These are phyloP conservation scores for Tetragnatha versicolor DNA, from an alignment of 1,140 invertebrate genomes.

Conservation along the genomic window DNA sequence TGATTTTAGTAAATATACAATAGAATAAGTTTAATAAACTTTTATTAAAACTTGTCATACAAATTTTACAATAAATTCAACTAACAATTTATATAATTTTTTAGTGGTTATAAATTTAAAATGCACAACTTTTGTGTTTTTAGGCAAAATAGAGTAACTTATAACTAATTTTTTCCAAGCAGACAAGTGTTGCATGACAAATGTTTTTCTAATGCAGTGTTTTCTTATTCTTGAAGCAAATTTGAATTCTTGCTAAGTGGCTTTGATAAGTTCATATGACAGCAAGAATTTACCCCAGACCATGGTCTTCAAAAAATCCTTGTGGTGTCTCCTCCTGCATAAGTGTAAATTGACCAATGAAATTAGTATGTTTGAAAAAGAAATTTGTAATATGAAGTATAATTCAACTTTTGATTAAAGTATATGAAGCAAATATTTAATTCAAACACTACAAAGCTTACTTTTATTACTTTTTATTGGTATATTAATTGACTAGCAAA, in stretches of 20 bases:
- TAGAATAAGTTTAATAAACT: too few relatives aligned
- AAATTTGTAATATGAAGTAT: too few relatives aligned
- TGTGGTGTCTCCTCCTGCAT: conserved; percentile 97
- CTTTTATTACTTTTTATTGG: neutral
- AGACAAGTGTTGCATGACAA: conserved; percentile 18
- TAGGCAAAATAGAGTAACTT: conserved; percentile 15
- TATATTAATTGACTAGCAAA: too few relatives aligned
- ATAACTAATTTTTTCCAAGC: conserved; percentile 9
- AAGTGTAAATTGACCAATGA: conserved; percentile 31
- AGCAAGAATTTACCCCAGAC: conserved; percentile 78
- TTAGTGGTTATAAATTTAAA: neutral
- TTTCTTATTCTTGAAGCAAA: conserved; percentile 15
- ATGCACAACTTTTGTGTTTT: neutral
- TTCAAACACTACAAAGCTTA: neutral
- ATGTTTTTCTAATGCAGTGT: conserved; percentile 2
- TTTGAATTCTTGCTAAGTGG: conserved; percentile 26
- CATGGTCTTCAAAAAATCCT: conserved; percentile 98
- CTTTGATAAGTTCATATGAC: neutral
- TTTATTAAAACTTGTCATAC: conserved; percentile 44
- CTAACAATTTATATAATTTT: conserved; percentile 5
- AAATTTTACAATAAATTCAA: conserved; percentile 25
- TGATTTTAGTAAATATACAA: too few relatives aligned
- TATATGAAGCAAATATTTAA: too few relatives aligned
- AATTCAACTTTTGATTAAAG: too few relatives aligned
- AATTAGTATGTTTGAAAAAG: neutral